Percentiles rank a stretch among this genome's conserved stretches.
phyloP scores from a whole-genome alignment of 2,888 invertebrate species.

The Lithophane leautieri region DNA sequence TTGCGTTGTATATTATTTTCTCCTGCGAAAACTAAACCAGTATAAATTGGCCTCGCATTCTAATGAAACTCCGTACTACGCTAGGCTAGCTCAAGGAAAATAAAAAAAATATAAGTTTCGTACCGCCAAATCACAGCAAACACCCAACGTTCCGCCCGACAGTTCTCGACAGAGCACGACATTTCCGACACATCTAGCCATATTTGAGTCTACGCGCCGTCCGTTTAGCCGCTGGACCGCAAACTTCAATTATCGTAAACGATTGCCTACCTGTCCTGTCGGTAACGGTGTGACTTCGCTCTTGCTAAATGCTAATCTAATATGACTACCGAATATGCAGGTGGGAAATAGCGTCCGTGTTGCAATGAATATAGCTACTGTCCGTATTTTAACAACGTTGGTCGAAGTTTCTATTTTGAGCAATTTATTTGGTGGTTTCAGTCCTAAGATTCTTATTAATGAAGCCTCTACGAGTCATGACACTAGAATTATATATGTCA shows the following conservation, averaged over 20 bases:
- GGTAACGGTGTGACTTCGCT: slow-evolving; percentile 12
- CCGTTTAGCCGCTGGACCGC: slow-evolving; percentile 57
- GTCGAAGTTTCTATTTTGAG: too few relatives aligned
- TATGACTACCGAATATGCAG: not conserved
- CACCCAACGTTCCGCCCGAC: not conserved
- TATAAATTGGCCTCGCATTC: not conserved
- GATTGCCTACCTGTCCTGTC: slow-evolving; percentile 54
- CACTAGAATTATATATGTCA: too few relatives aligned
- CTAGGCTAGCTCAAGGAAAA: not conserved
- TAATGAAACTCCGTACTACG: not conserved
- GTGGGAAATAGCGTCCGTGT: not conserved
- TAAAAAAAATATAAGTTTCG: not conserved
- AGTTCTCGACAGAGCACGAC: slow-evolving; percentile 1
- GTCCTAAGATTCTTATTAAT: too few relatives aligned
- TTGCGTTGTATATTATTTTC: not conserved
- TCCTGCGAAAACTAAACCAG: not conserved
- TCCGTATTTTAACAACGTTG: not conserved
- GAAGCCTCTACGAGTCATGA: too few relatives aligned
- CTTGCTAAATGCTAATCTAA: slow-evolving; percentile 11
- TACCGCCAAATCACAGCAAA: not conserved
- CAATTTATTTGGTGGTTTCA: too few relatives aligned
- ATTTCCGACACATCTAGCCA: slow-evolving; percentile 20
- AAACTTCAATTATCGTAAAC: slow-evolving; percentile 66
- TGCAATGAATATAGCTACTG: not conserved
- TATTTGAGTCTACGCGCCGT: slow-evolving; percentile 20